Evolutionary conservation across 92 coral and sea anemone species (phyloP), one percentile per base, ranked within the genome.

Genomic region (Porites lobata): DNA sequence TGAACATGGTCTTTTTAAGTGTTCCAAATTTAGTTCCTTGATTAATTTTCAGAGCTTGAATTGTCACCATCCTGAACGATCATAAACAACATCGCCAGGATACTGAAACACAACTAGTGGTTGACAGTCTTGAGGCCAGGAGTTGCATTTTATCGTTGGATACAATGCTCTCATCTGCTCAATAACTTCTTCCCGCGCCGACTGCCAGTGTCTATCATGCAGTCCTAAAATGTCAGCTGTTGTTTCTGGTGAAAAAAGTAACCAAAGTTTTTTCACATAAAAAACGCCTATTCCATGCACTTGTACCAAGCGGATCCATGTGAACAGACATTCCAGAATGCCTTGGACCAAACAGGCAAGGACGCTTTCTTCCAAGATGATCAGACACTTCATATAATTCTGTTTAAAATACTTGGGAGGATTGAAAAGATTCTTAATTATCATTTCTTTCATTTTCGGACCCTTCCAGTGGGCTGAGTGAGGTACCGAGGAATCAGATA

Each of bases 271-370:
- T 68, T 82, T 58, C 54, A 69, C 86, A 53, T 50, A 29, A 69
- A 8, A 81, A 70, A 20, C 70, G 67, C 21, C 86, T 82, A 73
- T 82, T 82, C 86, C 86, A 82, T 32, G 86, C 86, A 71, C 86
- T 69, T 29, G 78, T 82, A n/a, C 78, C 86, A 69, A 82, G 78
- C 17, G 86, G 86, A 26, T 82, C 86, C n/a, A 82, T 50, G 38
- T 82, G 86, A 82, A 82, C 67, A 69, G 67, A 62, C 0, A 77
- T 82, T 82, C 86, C 86, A 69, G 86, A 54, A 82, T 69, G 3
- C 69, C 70, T 82, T n/a, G 78, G 86, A 29, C 86, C 86, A 6
- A 82, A 69, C 67, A 82, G 86, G 9, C 77, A 69, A 12, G 77
- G 77, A 15, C 70, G 56, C 32, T 58, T 59, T 82, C 70, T 71